Evolutionary conservation across 2,888 invertebrate species (phyloP), one percentile per base, ranked within the genome.

Genomic region (Drymonia ruficornis): DNA sequence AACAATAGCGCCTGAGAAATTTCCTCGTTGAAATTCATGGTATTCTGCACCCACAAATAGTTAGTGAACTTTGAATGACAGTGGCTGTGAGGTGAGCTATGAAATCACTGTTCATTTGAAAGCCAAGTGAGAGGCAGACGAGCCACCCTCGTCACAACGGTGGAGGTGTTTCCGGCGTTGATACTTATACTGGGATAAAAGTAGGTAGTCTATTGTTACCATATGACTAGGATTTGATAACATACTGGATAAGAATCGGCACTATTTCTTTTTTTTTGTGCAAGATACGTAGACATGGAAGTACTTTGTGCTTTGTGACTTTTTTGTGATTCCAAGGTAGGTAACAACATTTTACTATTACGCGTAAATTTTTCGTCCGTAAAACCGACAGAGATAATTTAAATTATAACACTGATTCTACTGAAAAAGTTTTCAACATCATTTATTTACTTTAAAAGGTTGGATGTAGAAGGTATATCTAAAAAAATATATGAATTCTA

Each of bases 41-140:
- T 64, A 63, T 61, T 59, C 52, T 68, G 58, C 61, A 55, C 60
- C 52, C 61, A 59, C 55, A 67, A 70, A 78, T 80, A 78, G 75
- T 79, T 78, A 49, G 57, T 54, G 55, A 72, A 76, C 70, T 74
- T 75, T 70, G 73, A 76, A 67, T 70, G 77, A 70, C 72, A 67
- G 66, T 65, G 66, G 65, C 70, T 72, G 70, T 72, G 72, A 72
- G 69, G 67, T 70, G 72, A 72, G 70, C 63, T 72, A 70, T 72
- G 69, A 70, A 75, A 80, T 76, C 74, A 69, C 67, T 72, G 75
- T 67, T 75, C 78, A 72, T 76, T 78, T 76, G 63, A 65, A 66
- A 64, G 58, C 65, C 59, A 55, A 42, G 40, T 49, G 68, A 60
- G 59, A 44, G 61, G 50, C 53, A 52, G 65, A 55, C 67, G 47